Conservation (phyloP, 2,797 vertebrate species). For the Glossophaga mutica region DNA sequence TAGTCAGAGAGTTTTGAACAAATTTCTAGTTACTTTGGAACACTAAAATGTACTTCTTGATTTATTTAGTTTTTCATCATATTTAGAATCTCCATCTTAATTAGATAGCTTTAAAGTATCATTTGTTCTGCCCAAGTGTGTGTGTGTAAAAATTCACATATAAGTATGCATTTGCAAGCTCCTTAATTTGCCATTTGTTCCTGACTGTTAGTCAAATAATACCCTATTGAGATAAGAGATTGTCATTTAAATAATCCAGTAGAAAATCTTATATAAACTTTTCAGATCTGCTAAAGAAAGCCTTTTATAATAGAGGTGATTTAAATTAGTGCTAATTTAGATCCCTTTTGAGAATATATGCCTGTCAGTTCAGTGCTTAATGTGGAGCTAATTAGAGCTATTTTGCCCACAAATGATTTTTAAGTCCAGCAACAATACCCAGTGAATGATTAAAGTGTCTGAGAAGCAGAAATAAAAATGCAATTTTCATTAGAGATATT, state of each 20-base stretch:
- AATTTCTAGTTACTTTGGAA: background rate
- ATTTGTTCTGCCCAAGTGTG: background rate
- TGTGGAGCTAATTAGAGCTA: slow-evolving; percentile 1
- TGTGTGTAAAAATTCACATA: background rate
- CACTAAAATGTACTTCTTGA: background rate
- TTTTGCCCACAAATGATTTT: background rate
- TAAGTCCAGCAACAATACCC: background rate
- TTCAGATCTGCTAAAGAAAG: background rate
- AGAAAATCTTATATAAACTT: background rate
- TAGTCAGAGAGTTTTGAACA: background rate
- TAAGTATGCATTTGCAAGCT: background rate
- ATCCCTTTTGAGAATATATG: background rate
- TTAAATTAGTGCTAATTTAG: slow-evolving; percentile 34
- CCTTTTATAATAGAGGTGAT: background rate
- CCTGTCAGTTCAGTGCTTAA: background rate
- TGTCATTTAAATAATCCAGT: background rate
- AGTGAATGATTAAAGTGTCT: background rate
- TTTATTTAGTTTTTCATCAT: background rate
- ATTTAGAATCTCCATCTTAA: background rate
- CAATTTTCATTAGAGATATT: background rate
- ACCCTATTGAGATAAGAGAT: background rate
- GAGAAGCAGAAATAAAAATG: background rate
- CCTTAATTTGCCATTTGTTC: background rate
- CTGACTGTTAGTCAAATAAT: background rate
- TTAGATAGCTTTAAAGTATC: background rate